phyloP scores from a whole-genome alignment of 2,113 vertebrate genomes.

The Pogonocichla stellata region DNA sequence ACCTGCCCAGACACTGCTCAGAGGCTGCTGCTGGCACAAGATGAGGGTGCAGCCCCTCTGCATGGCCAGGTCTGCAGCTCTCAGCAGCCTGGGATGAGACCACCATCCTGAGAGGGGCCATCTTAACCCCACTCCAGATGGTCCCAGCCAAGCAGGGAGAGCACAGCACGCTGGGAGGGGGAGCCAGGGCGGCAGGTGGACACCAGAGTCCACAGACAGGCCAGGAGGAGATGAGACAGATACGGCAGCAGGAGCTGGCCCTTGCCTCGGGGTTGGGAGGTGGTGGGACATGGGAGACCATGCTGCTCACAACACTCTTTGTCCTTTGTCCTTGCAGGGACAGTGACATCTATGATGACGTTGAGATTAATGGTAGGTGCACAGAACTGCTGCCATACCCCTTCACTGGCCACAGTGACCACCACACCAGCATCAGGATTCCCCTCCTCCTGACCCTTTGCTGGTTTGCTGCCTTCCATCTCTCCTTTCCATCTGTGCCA shows the following conservation, averaged over 20 bases:
- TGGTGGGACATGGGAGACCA: background rate
- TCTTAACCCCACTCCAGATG: background rate
- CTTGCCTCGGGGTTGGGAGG: rapidly evolving
- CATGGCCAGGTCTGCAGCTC: rapidly evolving
- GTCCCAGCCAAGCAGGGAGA: background rate
- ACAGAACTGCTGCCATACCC: background rate
- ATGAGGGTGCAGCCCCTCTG: background rate
- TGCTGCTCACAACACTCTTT: background rate
- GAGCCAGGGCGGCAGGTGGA: rapidly evolving
- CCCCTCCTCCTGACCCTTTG: background rate
- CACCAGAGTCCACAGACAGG: background rate
- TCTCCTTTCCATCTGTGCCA: background rate
- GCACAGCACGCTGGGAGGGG: background rate
- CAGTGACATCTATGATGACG: slow-evolving; percentile 82
- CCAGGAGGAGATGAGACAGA: background rate
- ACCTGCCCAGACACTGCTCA: background rate
- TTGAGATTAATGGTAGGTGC: slow-evolving; percentile 72
- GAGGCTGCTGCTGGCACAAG: background rate
- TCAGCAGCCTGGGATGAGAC: rapidly evolving
- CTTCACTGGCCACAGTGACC: background rate
- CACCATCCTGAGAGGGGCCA: background rate
- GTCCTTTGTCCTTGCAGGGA: slow-evolving; percentile 73
- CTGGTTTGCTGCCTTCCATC: background rate
- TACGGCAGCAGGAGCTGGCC: background rate
- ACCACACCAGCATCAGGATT: background rate